Evolutionary conservation across 2,888 invertebrate species (phyloP), one percentile per base, ranked within the genome.

Genomic region (Apamea epomidion): DNA sequence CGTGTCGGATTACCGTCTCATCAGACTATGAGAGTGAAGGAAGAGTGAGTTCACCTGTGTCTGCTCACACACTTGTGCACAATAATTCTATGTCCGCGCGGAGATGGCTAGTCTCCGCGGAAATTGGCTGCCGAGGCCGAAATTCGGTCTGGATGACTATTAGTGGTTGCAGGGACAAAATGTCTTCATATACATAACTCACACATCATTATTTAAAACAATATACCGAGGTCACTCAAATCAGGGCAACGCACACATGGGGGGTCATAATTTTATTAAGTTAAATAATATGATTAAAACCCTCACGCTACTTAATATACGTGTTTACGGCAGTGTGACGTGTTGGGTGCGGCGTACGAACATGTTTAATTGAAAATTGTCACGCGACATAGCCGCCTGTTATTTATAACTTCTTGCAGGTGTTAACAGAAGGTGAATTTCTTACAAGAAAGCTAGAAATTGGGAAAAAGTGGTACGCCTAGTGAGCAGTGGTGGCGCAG

Each of bases 301-400:
- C 79, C 86, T 88, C 92, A 91, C 90, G 92, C 92, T 83, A 90
- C 87, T 88, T 89, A 89, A 88, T 88, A 90, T 86, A 91, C 89
- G 90, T 91, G 89, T 91, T 91, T 91, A 90, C 85, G 87, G 87
- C 87, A 83, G 85, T 82, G 88, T 88, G 90, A 90, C 89, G 87
- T 90, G 88, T 87, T 80, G 88, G 91, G 92, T 87, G 91, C 87
- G 91, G 85, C 85, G 72, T 86, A 82, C 75, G 81, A 85, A 87
- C 84, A 91, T 88, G 85, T 91, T 91, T 93, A 93, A 93, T 92
- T 93, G 92, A 92, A 92, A 91, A 90, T 87, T 84, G 93, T 93
- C 93, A 93, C 93, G 93, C 93, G 54, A 92, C 80, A 75, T 83
- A 82, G 65, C 83, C 54, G 74, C 69, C 73, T 67, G 82, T 79